A percentile compares a stretch with the other conserved stretches of the same genome.
phyloP scores from a whole-genome alignment of 2,888 invertebrate genomes.

The Coleophora deauratella region DNA sequence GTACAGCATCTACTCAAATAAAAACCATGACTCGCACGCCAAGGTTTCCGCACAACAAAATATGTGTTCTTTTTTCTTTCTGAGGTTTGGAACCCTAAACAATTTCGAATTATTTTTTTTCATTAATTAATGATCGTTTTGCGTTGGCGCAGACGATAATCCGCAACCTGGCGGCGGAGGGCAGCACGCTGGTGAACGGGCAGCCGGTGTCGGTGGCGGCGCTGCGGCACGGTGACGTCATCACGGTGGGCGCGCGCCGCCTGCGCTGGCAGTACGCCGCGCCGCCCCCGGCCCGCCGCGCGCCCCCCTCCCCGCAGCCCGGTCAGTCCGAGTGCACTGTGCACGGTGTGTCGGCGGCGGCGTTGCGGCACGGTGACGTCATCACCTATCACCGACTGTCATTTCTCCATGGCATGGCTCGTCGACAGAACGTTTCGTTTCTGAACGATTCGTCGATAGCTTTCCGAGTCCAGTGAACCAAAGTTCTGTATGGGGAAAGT shows the following conservation, averaged over 20 bases:
- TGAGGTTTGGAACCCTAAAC: no score
- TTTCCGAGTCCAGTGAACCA: no score
- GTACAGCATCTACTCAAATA: no score
- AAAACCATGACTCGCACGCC: no score
- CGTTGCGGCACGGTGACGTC: slow-evolving; percentile 55
- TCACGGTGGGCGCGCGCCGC: slow-evolving; percentile 44
- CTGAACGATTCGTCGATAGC: no score
- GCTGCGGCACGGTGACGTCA: slow-evolving; percentile 53
- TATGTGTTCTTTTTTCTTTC: no score
- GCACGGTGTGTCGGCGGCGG: slow-evolving; percentile 44
- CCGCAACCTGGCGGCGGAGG: slow-evolving; percentile 48
- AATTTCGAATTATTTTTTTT: no score
- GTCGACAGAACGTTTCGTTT: no score
- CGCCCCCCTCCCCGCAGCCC: slow-evolving; percentile 8
- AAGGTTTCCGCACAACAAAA: no score
- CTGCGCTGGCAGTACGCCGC: slow-evolving; percentile 62
- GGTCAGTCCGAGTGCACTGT: slow-evolving; percentile 41
- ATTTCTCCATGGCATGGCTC: no score
- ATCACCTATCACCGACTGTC: slow-evolving; percentile 45
- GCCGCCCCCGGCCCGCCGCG: slow-evolving; percentile 14
- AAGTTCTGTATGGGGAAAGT: no score
- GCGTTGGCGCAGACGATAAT: slow-evolving; percentile 47
- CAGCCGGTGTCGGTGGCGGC: slow-evolving; percentile 47
- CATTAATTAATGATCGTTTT: no score
- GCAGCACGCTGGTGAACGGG: slow-evolving; percentile 56